Evolutionary conservation across 2,113 vertebrate species (phyloP).

Genomic region (Prunella fulvescens): DNA sequence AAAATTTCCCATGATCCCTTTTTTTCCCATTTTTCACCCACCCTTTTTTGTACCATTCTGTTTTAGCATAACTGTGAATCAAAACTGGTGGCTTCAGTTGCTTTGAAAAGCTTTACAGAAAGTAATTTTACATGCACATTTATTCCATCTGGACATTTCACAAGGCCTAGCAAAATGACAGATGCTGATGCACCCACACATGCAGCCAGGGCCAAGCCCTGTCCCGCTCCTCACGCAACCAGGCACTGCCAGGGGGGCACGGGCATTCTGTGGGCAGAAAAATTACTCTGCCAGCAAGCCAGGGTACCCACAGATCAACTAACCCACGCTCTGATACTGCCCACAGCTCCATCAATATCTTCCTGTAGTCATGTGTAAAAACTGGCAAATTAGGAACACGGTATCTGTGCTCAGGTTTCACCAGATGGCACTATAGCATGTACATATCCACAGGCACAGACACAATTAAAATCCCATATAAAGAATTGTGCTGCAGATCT

Average conservation of each 20-base stretch:
- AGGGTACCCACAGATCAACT: not conserved
- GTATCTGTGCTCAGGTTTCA: not conserved
- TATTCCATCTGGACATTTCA: not conserved
- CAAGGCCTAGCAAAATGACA: not conserved
- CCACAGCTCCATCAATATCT: not conserved
- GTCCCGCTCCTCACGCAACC: not conserved
- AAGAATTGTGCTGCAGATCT: not conserved
- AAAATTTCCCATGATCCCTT: not conserved
- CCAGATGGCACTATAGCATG: conserved; percentile 37
- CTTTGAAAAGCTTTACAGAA: not conserved
- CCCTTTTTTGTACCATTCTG: not conserved
- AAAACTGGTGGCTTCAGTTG: not conserved
- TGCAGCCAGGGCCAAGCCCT: not conserved
- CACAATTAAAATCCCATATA: not conserved
- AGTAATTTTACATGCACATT: not conserved
- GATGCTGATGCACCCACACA: not conserved
- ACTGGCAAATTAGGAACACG: not conserved
- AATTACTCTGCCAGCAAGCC: not conserved
- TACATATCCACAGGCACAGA: not conserved
- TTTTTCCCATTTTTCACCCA: not conserved
- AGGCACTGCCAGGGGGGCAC: accelerated
- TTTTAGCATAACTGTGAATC: not conserved
- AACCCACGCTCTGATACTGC: not conserved
- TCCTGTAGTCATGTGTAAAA: not conserved
- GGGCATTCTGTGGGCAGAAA: not conserved